Evolutionary conservation across 2,113 vertebrate genomes (phyloP), one percentile per base, ranked within the genome.

Genomic region (Cervus canadensis): DNA sequence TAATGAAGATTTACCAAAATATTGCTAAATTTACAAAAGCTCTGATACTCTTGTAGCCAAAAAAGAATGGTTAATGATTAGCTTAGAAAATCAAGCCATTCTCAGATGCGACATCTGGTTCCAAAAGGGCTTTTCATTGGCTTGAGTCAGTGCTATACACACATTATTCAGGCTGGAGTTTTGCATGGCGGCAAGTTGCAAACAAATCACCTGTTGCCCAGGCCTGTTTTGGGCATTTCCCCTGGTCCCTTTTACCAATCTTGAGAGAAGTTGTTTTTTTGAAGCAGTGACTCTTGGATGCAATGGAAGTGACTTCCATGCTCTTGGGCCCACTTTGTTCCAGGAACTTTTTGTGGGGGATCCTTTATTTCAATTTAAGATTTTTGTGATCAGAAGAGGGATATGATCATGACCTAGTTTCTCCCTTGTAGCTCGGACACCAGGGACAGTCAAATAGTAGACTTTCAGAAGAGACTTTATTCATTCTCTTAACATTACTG

Each of bases 1-100:
- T 91, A 92, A 91, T 81, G 54, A 59, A 17, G 36, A 79, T 89
- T 84, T 43, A 64, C 7, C 45, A 89, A 95, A 93, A 74, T 93
- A 57, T 60, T 25, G 16, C 43, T 90, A 52, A 91, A 89, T 97
- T 91, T 89, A 83, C 36, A 57, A 91, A 96, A 96, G 12, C 21
- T 87, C 11, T 78, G 40, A 62, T 93, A 57, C 11, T 89, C 26
- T 71, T 12, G 9, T 19, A 87, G 50, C 48, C 16, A 59, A 54
- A 81, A 54, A 93, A 81, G 74, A 95, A 89, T 56, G 23, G 43
- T 19, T 92, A 10, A 30, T 62, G n/a, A 92, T 87, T 71, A 71
- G 17, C 50, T 56, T 89, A 86, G 56, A 83, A 81, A 82, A 56
- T 52, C n/a, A n/a, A 96, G 71, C 26, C 50, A 33, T 6, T n/a